Evolutionary conservation across 2,113 vertebrate genomes (phyloP), one percentile per base, ranked within the genome.

Genomic region (Calypte anna): DNA sequence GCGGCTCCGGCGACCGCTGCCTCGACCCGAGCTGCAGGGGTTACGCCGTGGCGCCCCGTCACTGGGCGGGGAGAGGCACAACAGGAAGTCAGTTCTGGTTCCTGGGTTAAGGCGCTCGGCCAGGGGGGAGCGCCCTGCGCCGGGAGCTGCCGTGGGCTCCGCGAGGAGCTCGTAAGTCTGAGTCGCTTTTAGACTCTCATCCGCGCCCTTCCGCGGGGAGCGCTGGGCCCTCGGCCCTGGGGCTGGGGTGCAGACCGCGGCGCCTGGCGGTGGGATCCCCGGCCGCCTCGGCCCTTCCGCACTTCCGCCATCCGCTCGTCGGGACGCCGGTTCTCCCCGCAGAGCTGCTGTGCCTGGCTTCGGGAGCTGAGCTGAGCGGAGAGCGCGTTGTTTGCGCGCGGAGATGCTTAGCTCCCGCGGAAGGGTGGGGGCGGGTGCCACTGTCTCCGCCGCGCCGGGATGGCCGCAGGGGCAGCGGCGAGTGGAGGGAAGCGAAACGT

Each of bases 61-160:
- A 90, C 70, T n/a, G 79, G 95, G 96, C 91, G 95, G 59, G 67
- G 78, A 86, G 82, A 70, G 31, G 23, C 88, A 16, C 57, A 6
- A 86, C 94, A 96, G 96, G 96, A 96, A 97, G 96, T 96, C 63
- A 9, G 3, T 78, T 88, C 88, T 86, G 94, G 94, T 97, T 97
- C 96, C 95, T 96, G 96, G 94, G 95, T 96, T 73, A 92, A 66
- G 82, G 58, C 24, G 82, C 85, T 46, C 54, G 0, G 91, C 61
- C 91, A 14, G 81, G 28, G 77, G 64, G 33, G 61, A 43, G 84
- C 25, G 93, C 78, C 40, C 19, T 18, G 76, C n/a, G 66, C 48
- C 63, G 78, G 77, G 36, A 33, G 51, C 67, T 19, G 66, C 84
- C 31, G 82, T 1, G 66, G 46, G 95, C 62, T 70, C 84, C 55